Conservation (phyloP, 2,888 invertebrate genomes). For the Lasioglossum marginatum region DNA sequence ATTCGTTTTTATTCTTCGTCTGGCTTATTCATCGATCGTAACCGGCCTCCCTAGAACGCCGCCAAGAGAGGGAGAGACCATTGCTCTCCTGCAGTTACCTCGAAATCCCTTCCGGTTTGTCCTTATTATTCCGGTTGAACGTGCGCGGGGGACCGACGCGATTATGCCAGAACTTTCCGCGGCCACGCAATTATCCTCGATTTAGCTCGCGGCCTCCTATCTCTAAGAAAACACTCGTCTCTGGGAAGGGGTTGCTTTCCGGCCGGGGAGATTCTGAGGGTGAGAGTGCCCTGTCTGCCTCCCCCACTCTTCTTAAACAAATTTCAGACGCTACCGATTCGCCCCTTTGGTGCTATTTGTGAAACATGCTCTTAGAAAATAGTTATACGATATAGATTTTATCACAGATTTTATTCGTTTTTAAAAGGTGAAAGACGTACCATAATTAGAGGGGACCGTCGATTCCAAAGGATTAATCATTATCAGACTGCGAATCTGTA, state of each 20-base stretch:
- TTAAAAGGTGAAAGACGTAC: no score
- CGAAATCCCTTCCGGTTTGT: constrained; percentile 26
- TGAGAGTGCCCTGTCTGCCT: background rate
- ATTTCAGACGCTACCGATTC: background rate
- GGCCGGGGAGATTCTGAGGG: constrained; percentile 20
- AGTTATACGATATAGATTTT: background rate
- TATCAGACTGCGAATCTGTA: background rate
- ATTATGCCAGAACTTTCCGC: constrained; percentile 45
- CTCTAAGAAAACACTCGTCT: constrained; percentile 46
- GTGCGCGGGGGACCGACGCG: constrained; percentile 8
- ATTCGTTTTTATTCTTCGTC: constrained; percentile 31
- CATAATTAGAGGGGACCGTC: no score
- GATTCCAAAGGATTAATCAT: no score
- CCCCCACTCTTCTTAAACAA: constrained; percentile 1
- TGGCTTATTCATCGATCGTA: constrained; percentile 18
- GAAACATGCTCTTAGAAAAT: background rate
- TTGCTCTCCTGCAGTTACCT: background rate
- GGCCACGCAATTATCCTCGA: constrained; percentile 41
- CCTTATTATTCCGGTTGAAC: constrained; percentile 23
- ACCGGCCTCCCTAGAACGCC: background rate
- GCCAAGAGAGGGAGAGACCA: background rate
- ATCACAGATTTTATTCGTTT: no score
- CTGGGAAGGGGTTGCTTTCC: background rate
- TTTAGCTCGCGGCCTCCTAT: constrained; percentile 43
- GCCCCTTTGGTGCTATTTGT: background rate